Base-by-base conservation (phyloP, 1,140 invertebrate species). In the Scaptodrosophila lebanonensis region DNA sequence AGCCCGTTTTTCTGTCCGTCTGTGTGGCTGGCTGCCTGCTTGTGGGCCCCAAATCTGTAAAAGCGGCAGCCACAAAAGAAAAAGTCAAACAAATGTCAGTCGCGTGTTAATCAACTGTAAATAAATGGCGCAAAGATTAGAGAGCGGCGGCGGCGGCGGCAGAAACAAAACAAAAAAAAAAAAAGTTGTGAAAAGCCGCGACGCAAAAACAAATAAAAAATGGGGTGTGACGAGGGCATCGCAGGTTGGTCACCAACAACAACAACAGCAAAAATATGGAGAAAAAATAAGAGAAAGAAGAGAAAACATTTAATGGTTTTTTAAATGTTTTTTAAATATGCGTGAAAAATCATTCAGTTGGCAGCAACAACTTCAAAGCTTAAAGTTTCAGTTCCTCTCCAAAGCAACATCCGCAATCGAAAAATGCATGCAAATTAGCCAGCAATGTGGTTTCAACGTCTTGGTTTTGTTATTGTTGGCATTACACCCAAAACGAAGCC, bases 101-200 rank as follows among this genome's bases (percentile, higher is more conserved):
- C 77, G 83, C 77, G 83, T 85, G 83, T 85, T 85, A 85, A 85
- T 85, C 83, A 85, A 85, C 73, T 85, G 83, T 85, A 83, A 85
- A 85, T 85, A 85, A 85, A 85, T 85, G 83, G 83, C 83, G 83
- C 83, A 85, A 85, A 85, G 83, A 85, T 83, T 85, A 85, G 83
- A 85, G 76, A 72, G 56, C 38, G 53, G 40, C 52, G 17, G 29
- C 33, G 48, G 38, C 12, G n/a, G n/a, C n/a, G n/a, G n/a, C n/a
- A n/a, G 33, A 56, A 27, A 44, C 52, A 47, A 44, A 36, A 40
- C 6, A 48, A 11, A 9, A 44, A 22, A 16, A 49, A 25, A 79
- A 58, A 61, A 53, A 50, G 29, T 36, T 60, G 48, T 56, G 56
- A 47, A 63, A 66, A 50, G 25, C 43, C 30, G 22, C 44, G 22